phyloP scores from a whole-genome alignment of 2,113 vertebrate genomes.

The Tragelaphus imberbis region DNA sequence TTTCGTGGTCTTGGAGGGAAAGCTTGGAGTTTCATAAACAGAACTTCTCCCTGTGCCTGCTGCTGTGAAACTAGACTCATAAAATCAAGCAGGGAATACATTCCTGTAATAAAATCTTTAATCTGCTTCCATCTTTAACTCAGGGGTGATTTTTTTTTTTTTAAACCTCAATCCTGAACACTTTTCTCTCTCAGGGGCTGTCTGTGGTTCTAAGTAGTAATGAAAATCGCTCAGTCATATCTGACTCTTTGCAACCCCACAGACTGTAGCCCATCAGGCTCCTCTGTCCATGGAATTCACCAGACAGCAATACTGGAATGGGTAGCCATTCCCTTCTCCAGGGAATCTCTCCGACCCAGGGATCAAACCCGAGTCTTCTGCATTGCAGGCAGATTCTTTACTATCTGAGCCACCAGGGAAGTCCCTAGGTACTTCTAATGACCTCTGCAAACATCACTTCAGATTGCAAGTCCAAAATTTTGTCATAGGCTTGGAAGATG shows the following conservation, averaged over 20 bases:
- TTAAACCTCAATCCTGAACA: not conserved
- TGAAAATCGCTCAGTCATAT: not conserved
- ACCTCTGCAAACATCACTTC: not conserved
- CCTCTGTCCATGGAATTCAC: not conserved
- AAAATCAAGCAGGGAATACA: not conserved
- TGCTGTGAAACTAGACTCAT: conserved; percentile 8
- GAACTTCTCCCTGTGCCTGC: not conserved
- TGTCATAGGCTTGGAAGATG: not conserved
- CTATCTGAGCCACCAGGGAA: not conserved
- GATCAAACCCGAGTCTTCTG: not conserved
- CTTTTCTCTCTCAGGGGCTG: not conserved
- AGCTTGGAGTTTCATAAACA: not conserved
- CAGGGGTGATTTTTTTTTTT: not conserved
- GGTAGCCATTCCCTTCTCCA: not conserved
- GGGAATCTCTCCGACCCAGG: not conserved
- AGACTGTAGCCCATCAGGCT: not conserved
- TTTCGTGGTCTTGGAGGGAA: not conserved
- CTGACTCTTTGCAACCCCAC: not conserved
- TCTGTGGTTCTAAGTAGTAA: not conserved
- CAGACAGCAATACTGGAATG: not conserved
- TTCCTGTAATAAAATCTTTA: not conserved
- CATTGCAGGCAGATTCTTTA: not conserved
- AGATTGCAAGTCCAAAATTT: not conserved
- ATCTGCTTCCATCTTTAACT: not conserved
- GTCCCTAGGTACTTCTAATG: not conserved